A percentile compares a stretch with the other conserved stretches of the same genome.
These are phyloP conservation scores for Drosophila varians DNA, from an alignment of 1,140 invertebrate genomes.

Conservation along the genomic window DNA sequence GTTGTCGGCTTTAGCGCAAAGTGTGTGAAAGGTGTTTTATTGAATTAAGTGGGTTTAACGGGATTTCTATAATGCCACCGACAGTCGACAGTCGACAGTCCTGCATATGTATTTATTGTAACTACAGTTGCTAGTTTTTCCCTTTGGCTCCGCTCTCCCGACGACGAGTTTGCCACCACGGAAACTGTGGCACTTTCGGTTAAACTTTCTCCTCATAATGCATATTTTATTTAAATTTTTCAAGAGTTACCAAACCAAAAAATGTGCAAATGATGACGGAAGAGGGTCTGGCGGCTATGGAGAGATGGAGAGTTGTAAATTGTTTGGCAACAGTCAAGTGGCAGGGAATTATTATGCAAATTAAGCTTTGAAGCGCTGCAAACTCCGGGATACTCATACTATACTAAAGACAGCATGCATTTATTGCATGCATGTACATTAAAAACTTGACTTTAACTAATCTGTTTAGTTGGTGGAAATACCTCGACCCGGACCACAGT, in stretches of 20 bases:
- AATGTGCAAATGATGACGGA: conserved; percentile 60
- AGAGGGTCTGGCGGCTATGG: not conserved
- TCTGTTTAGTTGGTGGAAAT: conserved; percentile 17
- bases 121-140: conserved; percentile 56
- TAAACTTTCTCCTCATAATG: conserved; percentile 66
- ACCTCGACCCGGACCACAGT: conserved; percentile 6
- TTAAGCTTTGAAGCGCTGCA: conserved; percentile 16
- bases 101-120: conserved; percentile 78
- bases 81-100: conserved; percentile 25
- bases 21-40: conserved; percentile 82
- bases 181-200: conserved; percentile 56
- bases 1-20: conserved; percentile 78
- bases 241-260: conserved; percentile 52
- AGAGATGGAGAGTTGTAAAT: conserved; percentile 49
- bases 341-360: conserved; percentile 61
- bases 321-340: conserved; percentile 75
- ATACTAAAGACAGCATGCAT: not conserved
- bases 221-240: conserved; percentile 81
- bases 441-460: conserved; percentile 25
- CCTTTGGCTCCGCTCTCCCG: not conserved
- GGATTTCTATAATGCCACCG: conserved; percentile 79
- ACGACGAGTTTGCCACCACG: conserved; percentile 16
- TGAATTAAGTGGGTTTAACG: conserved; percentile 82
- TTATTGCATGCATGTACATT: not conserved
- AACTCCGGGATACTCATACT: conserved; percentile 7